phyloP scores from a whole-genome alignment of 2,888 invertebrate genomes.

The Trichopoda pennipes region DNA sequence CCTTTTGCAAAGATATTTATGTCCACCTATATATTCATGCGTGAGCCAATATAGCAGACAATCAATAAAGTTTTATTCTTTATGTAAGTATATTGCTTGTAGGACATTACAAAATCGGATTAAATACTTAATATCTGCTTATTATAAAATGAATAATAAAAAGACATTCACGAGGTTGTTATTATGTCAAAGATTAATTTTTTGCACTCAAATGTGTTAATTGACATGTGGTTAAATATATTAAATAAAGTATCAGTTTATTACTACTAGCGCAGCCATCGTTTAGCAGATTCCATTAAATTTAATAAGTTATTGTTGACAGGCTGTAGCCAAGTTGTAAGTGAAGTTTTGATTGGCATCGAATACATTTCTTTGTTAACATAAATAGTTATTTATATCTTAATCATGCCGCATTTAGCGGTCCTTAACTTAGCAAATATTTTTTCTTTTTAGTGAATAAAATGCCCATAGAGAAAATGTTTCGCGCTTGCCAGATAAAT shows the following conservation, averaged over 20 bases:
- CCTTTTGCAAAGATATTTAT: slow-evolving; percentile 1
- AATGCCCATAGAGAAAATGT: too few relatives aligned
- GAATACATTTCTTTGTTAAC: too few relatives aligned
- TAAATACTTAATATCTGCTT: slow-evolving; percentile 51
- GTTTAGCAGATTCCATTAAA: slow-evolving; percentile 11
- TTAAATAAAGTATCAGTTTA: slow-evolving; percentile 46
- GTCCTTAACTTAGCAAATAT: too few relatives aligned
- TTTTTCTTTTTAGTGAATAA: too few relatives aligned
- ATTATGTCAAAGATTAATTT: slow-evolving; percentile 57
- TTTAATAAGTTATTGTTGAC: slow-evolving; percentile 12
- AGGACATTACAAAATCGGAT: slow-evolving; percentile 58
- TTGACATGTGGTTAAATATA: slow-evolving; percentile 60
- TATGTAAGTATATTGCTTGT: slow-evolving; percentile 46
- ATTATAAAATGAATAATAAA: slow-evolving; percentile 25
- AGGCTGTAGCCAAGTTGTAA: not conserved
- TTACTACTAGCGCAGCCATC: not conserved
- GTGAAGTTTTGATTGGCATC: too few relatives aligned
- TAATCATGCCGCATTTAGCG: too few relatives aligned
- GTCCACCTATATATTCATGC: not conserved
- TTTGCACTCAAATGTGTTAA: slow-evolving; percentile 47
- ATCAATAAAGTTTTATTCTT: slow-evolving; percentile 30
- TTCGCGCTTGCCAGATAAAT: too few relatives aligned
- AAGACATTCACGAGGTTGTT: not conserved
- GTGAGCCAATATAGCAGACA: not conserved
- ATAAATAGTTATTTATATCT: too few relatives aligned